Evolutionary conservation across 2,797 vertebrate genomes (phyloP).

Genomic region (Sebastolobus alascanus): DNA sequence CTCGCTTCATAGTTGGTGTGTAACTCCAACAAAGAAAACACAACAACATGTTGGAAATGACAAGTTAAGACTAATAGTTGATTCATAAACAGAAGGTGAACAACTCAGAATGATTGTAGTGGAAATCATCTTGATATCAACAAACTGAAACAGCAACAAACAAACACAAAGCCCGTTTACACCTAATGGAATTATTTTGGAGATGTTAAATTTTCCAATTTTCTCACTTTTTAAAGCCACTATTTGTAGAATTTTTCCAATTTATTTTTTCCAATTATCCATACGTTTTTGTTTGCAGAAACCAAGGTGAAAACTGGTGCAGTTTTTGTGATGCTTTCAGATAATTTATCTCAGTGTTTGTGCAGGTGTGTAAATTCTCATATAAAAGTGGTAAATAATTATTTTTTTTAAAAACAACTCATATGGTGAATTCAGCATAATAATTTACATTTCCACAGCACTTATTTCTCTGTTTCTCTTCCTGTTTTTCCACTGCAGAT

Average conservation of each 20-base stretch:
- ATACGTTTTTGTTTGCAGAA: not conserved
- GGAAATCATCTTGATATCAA: not conserved
- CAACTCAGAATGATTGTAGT: not conserved
- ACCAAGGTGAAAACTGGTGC: not conserved
- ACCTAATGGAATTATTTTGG: not conserved
- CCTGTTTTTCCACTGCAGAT: not conserved
- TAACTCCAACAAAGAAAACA: not conserved
- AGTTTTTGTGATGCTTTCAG: not conserved
- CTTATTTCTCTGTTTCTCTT: not conserved
- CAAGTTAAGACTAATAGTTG: constrained; percentile 55
- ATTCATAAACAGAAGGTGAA: constrained; percentile 15
- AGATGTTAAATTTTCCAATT: not conserved
- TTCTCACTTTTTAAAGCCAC: constrained; percentile 25
- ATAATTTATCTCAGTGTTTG: not conserved
- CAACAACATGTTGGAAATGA: not conserved
- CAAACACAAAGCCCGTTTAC: not conserved
- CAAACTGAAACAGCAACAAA: not conserved
- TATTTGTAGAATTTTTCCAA: not conserved
- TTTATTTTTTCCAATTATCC: not conserved
- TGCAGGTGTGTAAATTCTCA: not conserved
- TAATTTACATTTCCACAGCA: not conserved
- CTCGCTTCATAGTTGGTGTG: not conserved
- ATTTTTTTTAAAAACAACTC: not conserved
- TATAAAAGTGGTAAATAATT: not conserved
- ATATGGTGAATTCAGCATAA: not conserved